Percentiles rank a stretch among this genome's conserved stretches.
These are phyloP conservation scores for Zootoca vivipara DNA, from an alignment of 2,113 vertebrate genomes.

Conservation along the genomic window DNA sequence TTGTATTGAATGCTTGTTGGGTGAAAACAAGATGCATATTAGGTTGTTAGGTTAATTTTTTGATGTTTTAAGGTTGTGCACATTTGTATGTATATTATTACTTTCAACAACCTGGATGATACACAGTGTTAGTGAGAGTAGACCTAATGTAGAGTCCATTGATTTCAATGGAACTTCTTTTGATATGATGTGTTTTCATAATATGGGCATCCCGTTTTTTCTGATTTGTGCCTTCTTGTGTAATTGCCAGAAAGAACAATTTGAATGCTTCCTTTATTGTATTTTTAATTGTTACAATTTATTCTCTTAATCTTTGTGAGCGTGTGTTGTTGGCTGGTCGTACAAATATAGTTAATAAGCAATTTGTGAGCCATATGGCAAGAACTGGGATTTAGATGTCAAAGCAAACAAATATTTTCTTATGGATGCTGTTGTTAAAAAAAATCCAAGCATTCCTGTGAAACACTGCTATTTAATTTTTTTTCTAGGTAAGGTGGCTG, in stretches of 20 bases:
- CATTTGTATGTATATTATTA: background rate
- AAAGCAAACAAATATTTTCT: background rate
- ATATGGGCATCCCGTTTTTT: background rate
- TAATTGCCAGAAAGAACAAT: background rate
- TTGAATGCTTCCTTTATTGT: no score
- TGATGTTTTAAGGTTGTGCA: background rate
- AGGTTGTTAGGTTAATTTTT: background rate
- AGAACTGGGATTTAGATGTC: background rate
- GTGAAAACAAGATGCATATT: no score
- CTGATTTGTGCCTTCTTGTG: background rate
- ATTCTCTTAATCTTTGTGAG: background rate
- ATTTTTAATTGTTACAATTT: no score
- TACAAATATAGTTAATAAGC: background rate
- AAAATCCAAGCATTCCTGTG: background rate
- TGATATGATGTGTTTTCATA: background rate
- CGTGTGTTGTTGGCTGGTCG: background rate
- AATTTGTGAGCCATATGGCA: background rate
- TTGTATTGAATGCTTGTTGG: no score
- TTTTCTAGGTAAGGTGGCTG: slow-evolving; percentile 86
- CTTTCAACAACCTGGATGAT: no score
- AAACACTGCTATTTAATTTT: background rate
- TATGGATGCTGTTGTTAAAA: background rate
- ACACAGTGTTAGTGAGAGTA: no score
- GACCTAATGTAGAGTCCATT: no score
- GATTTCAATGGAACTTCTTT: no score